phyloP scores from a whole-genome alignment of 2,797 vertebrate genomes.

The Zalophus californianus region DNA sequence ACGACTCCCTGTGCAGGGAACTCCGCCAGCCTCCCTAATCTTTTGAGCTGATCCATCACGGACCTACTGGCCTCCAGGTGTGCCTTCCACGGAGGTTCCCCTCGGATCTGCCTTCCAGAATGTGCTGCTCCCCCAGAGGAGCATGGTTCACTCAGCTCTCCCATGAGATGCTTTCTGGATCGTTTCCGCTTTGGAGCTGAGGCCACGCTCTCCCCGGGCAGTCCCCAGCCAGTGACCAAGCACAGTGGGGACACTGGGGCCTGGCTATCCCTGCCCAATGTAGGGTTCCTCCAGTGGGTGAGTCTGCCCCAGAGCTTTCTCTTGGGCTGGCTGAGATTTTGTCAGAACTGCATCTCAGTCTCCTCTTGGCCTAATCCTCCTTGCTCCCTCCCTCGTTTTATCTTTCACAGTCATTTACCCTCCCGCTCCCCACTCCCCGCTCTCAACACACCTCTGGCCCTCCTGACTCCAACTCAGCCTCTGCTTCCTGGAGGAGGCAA shows the following conservation, averaged over 20 bases:
- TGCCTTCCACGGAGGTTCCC: background rate
- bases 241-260: fast-evolving
- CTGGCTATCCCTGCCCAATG: background rate
- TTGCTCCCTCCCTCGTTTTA: background rate
- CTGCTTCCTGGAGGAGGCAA: background rate
- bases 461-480: background rate
- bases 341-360: background rate
- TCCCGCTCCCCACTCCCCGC: no score
- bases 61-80: background rate
- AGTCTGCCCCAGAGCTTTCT: background rate
- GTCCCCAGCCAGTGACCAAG: background rate
- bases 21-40: background rate
- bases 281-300: no score
- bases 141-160: background rate
- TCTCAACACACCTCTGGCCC: background rate
- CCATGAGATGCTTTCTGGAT: background rate
- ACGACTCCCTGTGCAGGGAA: background rate
- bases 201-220: fast-evolving
- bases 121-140: background rate
- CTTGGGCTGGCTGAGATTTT: background rate
- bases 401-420: background rate
- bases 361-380: background rate
- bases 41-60: background rate
- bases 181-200: background rate
- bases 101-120: background rate